Evolutionary conservation across 2,888 invertebrate genomes (phyloP).

Genomic region (Polylopha cassiicola): DNA sequence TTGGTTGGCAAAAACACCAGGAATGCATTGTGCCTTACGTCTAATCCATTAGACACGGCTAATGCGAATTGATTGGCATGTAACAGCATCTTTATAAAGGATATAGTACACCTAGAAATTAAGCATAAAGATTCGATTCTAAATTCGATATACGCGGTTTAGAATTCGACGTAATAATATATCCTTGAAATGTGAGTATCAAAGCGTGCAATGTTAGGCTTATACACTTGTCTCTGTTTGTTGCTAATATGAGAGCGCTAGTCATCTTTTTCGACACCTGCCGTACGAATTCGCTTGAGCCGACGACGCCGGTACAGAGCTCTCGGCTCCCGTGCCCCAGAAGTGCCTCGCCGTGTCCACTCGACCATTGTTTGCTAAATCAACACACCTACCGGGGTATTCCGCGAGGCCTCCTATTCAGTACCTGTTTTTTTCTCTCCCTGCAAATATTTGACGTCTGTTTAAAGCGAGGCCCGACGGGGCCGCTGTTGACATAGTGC

Average conservation of each 20-base stretch:
- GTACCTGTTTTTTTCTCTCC: slow-evolving; percentile 55
- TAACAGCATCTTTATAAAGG: slow-evolving; percentile 4
- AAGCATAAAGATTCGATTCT: too few relatives aligned
- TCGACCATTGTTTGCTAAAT: slow-evolving; percentile 58
- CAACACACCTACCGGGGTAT: slow-evolving; percentile 63
- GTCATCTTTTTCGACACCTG: too few relatives aligned
- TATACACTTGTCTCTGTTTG: too few relatives aligned
- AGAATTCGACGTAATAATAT: too few relatives aligned
- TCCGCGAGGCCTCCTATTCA: slow-evolving; percentile 58
- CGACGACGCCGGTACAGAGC: too few relatives aligned
- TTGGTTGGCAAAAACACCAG: slow-evolving; percentile 41
- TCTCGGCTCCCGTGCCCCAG: too few relatives aligned
- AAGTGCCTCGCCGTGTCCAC: slow-evolving; percentile 63
- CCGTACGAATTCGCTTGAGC: too few relatives aligned
- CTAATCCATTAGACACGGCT: slow-evolving; percentile 6
- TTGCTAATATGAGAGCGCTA: too few relatives aligned
- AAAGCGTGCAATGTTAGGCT: too few relatives aligned
- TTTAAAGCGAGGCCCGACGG: slow-evolving; percentile 66
- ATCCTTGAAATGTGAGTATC: too few relatives aligned
- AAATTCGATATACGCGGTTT: too few relatives aligned
- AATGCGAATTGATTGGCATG: slow-evolving; percentile 12
- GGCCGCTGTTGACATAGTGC: too few relatives aligned
- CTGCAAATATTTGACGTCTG: slow-evolving; percentile 47
- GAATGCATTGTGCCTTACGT: slow-evolving; percentile 16
- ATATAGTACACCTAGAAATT: slow-evolving; percentile 14